Evolutionary conservation across 2,113 vertebrate species (phyloP).

Genomic region (Elgaria multicarinata): DNA sequence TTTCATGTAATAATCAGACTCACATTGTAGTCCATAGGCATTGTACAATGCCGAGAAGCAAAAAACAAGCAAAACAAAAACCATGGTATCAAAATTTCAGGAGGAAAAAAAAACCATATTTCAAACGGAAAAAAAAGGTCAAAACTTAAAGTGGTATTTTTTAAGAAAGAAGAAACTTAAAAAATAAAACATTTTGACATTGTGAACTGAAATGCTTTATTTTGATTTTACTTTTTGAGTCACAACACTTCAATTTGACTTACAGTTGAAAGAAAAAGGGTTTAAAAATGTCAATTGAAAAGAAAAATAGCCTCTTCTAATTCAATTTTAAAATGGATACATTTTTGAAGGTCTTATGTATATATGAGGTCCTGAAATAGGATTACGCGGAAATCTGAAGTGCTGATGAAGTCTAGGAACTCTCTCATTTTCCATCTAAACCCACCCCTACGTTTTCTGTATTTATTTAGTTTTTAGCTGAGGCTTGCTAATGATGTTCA

Average conservation of each 20-base stretch:
- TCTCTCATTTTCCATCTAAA: background rate
- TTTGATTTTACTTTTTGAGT: background rate
- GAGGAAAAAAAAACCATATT: too few relatives aligned
- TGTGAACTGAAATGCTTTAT: background rate
- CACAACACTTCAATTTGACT: background rate
- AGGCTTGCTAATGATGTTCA: too few relatives aligned
- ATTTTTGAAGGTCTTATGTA: background rate
- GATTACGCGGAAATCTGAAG: background rate
- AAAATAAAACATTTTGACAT: background rate
- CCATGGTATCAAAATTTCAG: background rate
- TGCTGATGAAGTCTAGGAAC: background rate
- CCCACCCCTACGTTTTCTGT: background rate
- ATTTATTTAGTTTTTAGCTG: background rate
- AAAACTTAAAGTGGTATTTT: background rate
- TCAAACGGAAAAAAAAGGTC: background rate
- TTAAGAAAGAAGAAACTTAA: background rate
- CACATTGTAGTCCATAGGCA: background rate
- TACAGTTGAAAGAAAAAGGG: background rate
- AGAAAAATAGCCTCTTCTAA: constrained; percentile 5
- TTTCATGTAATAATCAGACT: background rate
- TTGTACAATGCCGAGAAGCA: background rate
- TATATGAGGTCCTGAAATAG: background rate
- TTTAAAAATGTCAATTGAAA: background rate
- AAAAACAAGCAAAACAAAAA: background rate
- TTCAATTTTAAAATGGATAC: background rate